A percentile compares a stretch with the other conserved stretches of the same genome.
Evolutionary conservation across 2,888 invertebrate species (phyloP).

Genomic region (Taphrorychus bicolor): DNA sequence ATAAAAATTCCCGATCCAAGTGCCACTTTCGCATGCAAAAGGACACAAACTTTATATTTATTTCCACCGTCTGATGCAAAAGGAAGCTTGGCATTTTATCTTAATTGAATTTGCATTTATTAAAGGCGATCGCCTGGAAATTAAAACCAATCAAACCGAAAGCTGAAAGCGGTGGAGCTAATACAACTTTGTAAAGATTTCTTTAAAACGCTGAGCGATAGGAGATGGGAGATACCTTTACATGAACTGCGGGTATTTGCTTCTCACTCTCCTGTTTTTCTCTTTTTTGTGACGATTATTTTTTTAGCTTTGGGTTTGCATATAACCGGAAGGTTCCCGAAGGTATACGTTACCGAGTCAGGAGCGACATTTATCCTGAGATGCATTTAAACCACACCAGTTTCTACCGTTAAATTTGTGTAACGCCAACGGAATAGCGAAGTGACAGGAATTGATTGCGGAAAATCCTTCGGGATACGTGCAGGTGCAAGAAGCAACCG

Average conservation of each 20-base stretch:
- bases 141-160: neutral
- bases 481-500: conserved; percentile 3
- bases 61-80: conserved; percentile 4
- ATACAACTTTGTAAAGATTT: neutral
- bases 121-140: neutral
- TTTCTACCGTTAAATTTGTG: conserved; percentile 35
- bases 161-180: neutral
- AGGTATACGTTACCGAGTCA: neutral
- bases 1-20: no score
- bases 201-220: no score
- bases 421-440: conserved; percentile 28
- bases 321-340: neutral
- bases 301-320: neutral
- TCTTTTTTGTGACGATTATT: neutral
- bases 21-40: no score
- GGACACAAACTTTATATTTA: conserved; percentile 18
- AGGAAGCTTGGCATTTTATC: conserved; percentile 17
- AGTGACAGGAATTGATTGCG: conserved; percentile 38
- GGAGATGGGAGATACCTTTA: neutral
- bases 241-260: neutral
- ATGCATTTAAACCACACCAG: conserved; percentile 31
- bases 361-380: conserved; percentile 26
- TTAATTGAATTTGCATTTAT: conserved; percentile 20
- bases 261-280: neutral
- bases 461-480: conserved; percentile 33